A percentile compares a stretch with the other conserved stretches of the same genome.
phyloP scores from a whole-genome alignment of 1,140 invertebrate species.

The Teleopsis dalmanni region DNA sequence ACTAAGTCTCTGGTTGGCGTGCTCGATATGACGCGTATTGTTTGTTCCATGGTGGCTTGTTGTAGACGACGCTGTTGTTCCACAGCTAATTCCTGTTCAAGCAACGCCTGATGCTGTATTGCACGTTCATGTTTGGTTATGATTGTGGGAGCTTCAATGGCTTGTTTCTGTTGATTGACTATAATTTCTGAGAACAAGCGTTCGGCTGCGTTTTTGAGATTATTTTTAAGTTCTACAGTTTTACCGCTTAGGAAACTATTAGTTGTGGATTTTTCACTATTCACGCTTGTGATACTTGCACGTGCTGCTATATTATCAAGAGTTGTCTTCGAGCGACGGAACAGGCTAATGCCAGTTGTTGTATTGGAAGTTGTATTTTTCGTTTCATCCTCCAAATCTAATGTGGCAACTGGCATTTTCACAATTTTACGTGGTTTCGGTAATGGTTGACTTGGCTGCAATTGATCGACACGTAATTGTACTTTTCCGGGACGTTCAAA shows the following conservation, averaged over 20 bases:
- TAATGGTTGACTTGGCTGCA: conserved; percentile 31
- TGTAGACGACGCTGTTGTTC: conserved; percentile 18
- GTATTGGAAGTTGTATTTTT: conserved; percentile 8
- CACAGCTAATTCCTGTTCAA: conserved; percentile 27
- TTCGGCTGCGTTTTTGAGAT: conserved; percentile 40
- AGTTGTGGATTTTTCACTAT: neutral
- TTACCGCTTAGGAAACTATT: conserved; percentile 23
- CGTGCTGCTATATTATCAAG: conserved; percentile 22
- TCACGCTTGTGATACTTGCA: conserved; percentile 11
- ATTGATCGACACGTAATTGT: conserved; percentile 5
- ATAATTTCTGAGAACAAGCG: conserved; percentile 42
- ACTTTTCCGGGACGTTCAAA: conserved; percentile 27
- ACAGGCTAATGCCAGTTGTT: conserved; percentile 22
- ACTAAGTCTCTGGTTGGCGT: conserved; percentile 5
- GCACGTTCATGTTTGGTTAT: conserved; percentile 39
- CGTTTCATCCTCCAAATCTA: conserved; percentile 29
- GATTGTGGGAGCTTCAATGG: conserved; percentile 18
- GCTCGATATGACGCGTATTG: neutral
- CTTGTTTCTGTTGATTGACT: conserved; percentile 33
- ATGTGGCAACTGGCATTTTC: conserved; percentile 32
- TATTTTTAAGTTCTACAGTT: conserved; percentile 40
- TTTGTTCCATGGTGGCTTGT: neutral
- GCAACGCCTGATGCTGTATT: conserved; percentile 29
- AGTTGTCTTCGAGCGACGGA: conserved; percentile 37
- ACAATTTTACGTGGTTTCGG: conserved; percentile 37